Evolutionary conservation across 2,797 vertebrate genomes (phyloP).

Genomic region (Phataginus tricuspis): DNA sequence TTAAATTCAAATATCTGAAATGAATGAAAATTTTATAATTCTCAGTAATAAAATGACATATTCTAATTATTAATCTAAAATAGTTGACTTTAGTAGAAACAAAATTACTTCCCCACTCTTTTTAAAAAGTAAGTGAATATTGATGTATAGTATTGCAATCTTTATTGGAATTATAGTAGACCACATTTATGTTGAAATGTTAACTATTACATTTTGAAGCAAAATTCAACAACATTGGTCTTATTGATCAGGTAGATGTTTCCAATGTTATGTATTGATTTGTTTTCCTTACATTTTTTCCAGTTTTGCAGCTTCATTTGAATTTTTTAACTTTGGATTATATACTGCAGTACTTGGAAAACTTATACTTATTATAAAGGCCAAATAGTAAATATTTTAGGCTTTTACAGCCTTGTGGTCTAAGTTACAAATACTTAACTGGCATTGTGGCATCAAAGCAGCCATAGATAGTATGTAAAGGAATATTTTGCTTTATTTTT

Average conservation of each 20-base stretch:
- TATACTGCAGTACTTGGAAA: not conserved
- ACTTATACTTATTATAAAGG: not conserved
- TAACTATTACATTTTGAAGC: not conserved
- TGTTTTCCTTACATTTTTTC: not conserved
- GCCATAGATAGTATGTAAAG: not conserved
- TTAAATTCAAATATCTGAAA: not conserved
- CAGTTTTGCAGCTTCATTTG: not conserved
- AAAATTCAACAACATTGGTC: not conserved
- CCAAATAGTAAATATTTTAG: not conserved
- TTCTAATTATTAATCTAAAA: not conserved
- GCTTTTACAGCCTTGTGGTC: not conserved
- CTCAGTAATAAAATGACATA: not conserved
- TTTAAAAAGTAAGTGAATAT: not conserved
- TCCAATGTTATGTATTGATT: not conserved
- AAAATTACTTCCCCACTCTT: not conserved
- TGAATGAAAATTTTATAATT: not conserved
- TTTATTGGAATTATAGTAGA: not conserved
- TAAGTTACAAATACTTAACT: not conserved
- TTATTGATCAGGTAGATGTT: not conserved
- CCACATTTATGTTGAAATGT: not conserved
- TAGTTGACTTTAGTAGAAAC: not conserved
- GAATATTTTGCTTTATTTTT: not conserved
- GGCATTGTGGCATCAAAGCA: not conserved
- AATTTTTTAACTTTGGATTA: not conserved
- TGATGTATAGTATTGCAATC: not conserved